Percentiles rank a stretch among this genome's conserved stretches.
Evolutionary conservation across 2,797 vertebrate genomes (phyloP).

Genomic region (Notolabrus celidotus): DNA sequence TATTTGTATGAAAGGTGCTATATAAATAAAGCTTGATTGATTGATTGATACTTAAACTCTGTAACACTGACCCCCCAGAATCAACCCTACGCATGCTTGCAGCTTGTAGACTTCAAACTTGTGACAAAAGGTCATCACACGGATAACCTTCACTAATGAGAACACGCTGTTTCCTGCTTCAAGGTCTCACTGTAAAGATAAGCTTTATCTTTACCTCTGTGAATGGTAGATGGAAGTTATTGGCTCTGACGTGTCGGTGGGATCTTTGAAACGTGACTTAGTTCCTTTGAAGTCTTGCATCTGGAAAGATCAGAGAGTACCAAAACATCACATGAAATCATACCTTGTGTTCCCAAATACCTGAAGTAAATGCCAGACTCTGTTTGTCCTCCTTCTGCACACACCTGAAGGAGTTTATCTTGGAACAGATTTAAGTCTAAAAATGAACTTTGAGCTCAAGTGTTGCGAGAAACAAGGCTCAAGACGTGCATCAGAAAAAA

Average conservation of each 20-base stretch:
- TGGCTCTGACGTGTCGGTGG: too few relatives aligned
- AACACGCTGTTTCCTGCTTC: not conserved
- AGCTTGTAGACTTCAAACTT: not conserved
- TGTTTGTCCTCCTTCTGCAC: not conserved
- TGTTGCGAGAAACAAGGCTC: too few relatives aligned
- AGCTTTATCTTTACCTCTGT: conserved; percentile 38
- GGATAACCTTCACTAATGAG: not conserved
- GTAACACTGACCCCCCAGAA: not conserved
- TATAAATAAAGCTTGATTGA: too few relatives aligned
- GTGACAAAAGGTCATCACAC: conserved; percentile 1
- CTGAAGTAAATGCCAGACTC: not conserved
- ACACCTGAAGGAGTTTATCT: too few relatives aligned
- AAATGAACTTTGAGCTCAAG: too few relatives aligned
- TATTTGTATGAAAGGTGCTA: not conserved
- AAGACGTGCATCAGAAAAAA: too few relatives aligned
- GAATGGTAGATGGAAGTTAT: too few relatives aligned
- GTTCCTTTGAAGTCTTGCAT: not conserved
- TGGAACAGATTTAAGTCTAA: too few relatives aligned
- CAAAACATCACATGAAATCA: not conserved
- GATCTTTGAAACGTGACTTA: too few relatives aligned
- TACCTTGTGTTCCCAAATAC: not conserved
- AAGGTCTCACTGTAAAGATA: conserved; percentile 25
- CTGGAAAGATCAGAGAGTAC: not conserved
- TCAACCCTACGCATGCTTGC: not conserved
- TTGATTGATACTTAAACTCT: not conserved